phyloP scores from a whole-genome alignment of 53 echinoderm and acorn worm genomes.

The Arbacia lixula region DNA sequence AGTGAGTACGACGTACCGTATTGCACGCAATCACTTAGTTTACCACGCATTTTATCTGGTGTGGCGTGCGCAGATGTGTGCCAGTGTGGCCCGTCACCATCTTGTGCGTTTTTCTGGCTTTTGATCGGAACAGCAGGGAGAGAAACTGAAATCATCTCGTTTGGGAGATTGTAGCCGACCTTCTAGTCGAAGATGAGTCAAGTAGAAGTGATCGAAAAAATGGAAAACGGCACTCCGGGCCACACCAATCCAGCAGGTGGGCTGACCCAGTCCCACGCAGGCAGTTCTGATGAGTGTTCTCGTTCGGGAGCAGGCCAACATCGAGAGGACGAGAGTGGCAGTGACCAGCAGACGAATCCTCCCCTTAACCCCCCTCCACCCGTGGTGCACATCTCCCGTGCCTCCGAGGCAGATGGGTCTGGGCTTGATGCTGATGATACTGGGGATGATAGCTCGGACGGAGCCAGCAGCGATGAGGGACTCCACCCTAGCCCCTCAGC shows the following conservation, averaged over 20 bases:
- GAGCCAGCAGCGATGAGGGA: slow-evolving; percentile 17
- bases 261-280: slow-evolving; percentile 42
- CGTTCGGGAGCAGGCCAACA: slow-evolving; percentile 38
- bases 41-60: too few species aligned
- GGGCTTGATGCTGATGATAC: slow-evolving; percentile 54
- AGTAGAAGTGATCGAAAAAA: slow-evolving; percentile 52
- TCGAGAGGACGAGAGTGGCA: slow-evolving; percentile 45
- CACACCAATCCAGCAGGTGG: slow-evolving; percentile 50
- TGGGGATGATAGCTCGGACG: slow-evolving; percentile 71
- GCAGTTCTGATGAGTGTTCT: slow-evolving; percentile 19
- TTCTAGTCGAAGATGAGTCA: slow-evolving; percentile 66
- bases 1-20: too few species aligned
- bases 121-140: slow-evolving; percentile 17
- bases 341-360: slow-evolving; percentile 37
- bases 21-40: too few species aligned
- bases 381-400: slow-evolving; percentile 76
- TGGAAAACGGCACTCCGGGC: slow-evolving; percentile 63
- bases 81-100: slow-evolving; percentile 48
- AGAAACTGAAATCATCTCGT: slow-evolving; percentile 55
- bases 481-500: neutral
- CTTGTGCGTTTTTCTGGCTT: slow-evolving; percentile 61
- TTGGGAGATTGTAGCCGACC: slow-evolving; percentile 61
- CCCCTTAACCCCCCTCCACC: slow-evolving; percentile 59
- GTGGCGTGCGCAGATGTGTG: slow-evolving; percentile 26
- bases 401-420: slow-evolving; percentile 62